A percentile compares a stretch with the other conserved stretches of the same genome.
These are phyloP conservation scores for Erythrolamprus reginae DNA, from an alignment of 2,113 vertebrate genomes.

Conservation along the genomic window DNA sequence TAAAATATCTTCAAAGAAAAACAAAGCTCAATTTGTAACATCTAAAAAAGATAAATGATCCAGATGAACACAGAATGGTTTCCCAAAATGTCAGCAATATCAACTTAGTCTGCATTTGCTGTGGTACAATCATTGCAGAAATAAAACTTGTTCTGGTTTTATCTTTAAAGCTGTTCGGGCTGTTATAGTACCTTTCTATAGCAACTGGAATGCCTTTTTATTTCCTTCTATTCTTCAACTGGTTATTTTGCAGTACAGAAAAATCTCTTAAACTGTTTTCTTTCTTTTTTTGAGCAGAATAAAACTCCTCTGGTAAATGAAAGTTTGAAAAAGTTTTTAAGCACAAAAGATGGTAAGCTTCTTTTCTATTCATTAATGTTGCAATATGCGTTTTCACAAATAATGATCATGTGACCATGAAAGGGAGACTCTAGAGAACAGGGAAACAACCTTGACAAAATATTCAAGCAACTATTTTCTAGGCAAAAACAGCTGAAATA, in stretches of 20 bases:
- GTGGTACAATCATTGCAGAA: not conserved
- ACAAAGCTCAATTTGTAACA: not conserved
- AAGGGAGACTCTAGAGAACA: not conserved
- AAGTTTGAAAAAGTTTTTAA: conserved; percentile 86
- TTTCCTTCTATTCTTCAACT: not conserved
- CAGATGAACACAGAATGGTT: not conserved
- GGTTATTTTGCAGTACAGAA: not conserved
- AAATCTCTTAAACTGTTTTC: conserved; percentile 11
- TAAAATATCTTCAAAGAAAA: too few species aligned
- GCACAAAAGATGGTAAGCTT: conserved; percentile 84
- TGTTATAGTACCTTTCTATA: not conserved
- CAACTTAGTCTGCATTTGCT: not conserved
- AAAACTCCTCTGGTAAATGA: conserved; percentile 90
- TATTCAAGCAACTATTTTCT: not conserved
- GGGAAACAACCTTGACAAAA: not conserved
- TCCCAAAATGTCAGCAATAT: not conserved
- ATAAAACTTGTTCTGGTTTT: not conserved
- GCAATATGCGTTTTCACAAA: not conserved
- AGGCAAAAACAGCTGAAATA: not conserved
- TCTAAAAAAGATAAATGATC: not conserved
- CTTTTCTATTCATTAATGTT: conserved; percentile 19
- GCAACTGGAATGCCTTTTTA: not conserved
- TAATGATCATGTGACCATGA: not conserved
- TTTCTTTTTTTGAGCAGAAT: conserved; percentile 73
- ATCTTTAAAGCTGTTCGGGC: not conserved